Evolutionary conservation across 2,888 invertebrate genomes (phyloP).

Genomic region (Leucophenga maculata): DNA sequence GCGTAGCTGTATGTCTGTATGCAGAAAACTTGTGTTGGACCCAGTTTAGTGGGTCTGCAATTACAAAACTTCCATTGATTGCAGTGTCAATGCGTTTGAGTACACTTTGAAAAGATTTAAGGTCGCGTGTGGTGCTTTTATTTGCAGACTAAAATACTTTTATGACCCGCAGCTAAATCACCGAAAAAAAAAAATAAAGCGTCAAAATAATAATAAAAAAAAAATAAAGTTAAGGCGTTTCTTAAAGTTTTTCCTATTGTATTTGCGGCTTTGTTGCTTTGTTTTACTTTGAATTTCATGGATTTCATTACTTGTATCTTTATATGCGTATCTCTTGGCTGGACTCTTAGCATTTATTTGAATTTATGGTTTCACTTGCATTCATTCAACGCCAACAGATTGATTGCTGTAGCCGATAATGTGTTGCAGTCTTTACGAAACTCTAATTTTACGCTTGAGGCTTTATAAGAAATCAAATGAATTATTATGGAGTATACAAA

Average conservation of each 20-base stretch:
- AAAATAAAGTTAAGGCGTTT: not conserved
- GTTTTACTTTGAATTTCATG: not conserved
- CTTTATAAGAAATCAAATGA: not conserved
- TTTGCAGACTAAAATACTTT: not conserved
- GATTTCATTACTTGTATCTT: not conserved
- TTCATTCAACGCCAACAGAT: constrained; percentile 43
- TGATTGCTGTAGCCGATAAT: constrained; percentile 62
- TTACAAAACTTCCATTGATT: not conserved
- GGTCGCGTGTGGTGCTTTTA: constrained; percentile 2
- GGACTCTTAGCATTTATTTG: constrained; percentile 48
- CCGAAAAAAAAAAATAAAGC: not conserved
- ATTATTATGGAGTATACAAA: not conserved
- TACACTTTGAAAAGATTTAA: not conserved
- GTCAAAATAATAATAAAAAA: not conserved
- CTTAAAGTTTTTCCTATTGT: too few species aligned
- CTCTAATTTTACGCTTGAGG: constrained; percentile 52
- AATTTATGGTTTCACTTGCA: constrained; percentile 66
- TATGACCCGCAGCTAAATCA: not conserved
- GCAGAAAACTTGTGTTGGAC: too few species aligned
- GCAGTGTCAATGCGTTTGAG: not conserved
- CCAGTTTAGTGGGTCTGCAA: not conserved
- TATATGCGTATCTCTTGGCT: not conserved
- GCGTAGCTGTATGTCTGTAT: not conserved
- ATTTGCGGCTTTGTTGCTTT: not conserved
- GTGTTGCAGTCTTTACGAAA: constrained; percentile 64